A percentile compares a stretch with the other conserved stretches of the same genome.
Evolutionary conservation across 2,113 vertebrate species (phyloP).

Genomic region (Phoxinus phoxinus): DNA sequence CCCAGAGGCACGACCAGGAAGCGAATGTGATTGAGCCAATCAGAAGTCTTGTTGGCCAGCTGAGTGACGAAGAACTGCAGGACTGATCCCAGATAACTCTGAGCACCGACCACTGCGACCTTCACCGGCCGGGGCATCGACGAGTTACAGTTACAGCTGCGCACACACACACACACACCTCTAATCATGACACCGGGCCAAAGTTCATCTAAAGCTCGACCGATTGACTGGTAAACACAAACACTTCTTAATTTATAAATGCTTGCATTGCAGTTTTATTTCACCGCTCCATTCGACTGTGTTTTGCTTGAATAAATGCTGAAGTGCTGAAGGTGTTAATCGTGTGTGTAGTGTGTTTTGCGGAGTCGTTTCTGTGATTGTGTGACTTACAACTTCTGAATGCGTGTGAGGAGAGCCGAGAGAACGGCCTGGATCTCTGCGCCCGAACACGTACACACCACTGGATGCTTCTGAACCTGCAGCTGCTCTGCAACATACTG

Average conservation of each 20-base stretch:
- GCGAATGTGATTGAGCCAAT: slow-evolving; percentile 89
- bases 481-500: slow-evolving; percentile 88
- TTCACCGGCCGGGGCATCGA: slow-evolving; percentile 87
- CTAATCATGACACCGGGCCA: no score
- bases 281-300: no score
- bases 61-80: slow-evolving; percentile 90
- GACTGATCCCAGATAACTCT: slow-evolving; percentile 86
- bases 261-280: no score
- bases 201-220: no score
- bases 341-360: no score
- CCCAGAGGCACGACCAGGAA: slow-evolving; percentile 89
- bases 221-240: no score
- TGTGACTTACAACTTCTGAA: slow-evolving; percentile 89
- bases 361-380: no score
- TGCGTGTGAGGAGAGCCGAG: slow-evolving; percentile 84
- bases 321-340: no score
- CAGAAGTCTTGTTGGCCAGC: slow-evolving; percentile 87
- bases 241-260: no score
- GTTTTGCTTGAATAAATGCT: no score
- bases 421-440: slow-evolving; percentile 89
- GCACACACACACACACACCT: not conserved
- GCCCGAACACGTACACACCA: slow-evolving; percentile 86
- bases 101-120: slow-evolving; percentile 85
- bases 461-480: slow-evolving; percentile 84
- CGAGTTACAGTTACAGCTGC: slow-evolving; percentile 90